Base-by-base conservation (phyloP, 1,140 invertebrate species). In the Drosophila miranda region DNA sequence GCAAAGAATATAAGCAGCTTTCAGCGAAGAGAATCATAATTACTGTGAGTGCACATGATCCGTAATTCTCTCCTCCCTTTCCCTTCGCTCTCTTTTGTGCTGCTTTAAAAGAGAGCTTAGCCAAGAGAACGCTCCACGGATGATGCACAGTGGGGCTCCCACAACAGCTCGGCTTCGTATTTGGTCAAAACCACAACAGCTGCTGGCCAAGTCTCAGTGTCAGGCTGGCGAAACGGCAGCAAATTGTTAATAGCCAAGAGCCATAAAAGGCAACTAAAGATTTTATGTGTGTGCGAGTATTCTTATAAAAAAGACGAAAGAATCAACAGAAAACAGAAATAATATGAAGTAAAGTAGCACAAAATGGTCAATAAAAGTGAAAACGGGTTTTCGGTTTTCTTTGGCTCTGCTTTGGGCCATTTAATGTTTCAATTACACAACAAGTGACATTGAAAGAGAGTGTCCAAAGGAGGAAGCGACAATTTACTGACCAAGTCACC, bases 341-440 rank as follows among this genome's bases (percentile, higher is more conserved):
- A 63, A 75, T 62, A 70, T 58, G 28, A 81, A 86, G 77, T 76
- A 69, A 76, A 86, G 81, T 81, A 67, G 68, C 81, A 69, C 76
- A 66, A 13, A 84, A 89, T 80, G 82, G 63, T 69, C 75, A 76
- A 88, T 82, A 89, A 87, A 84, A 89, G 76, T 89, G 76, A 86
- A 89, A 89, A 88, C 84, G 46, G 58, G 83, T 88, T 88, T 78
- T 49, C 30, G 30, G 42, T 42, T 50, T 73, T 73, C 45, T 63
- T 49, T 61, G 52, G 49, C 14, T 21, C 49, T n/a, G 50, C 23
- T 26, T 28, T 61, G 57, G 70, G 34, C 69, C 70, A 74, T 74
- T 58, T 66, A 74, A 57, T 58, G 48, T 21, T 56, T 71, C 52
- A 56, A 63, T 83, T 63, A 73, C 73, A 75, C 75, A 76, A 84